Evolutionary conservation across 2,797 vertebrate species (phyloP).

Genomic region (Nannoperca obscura): DNA sequence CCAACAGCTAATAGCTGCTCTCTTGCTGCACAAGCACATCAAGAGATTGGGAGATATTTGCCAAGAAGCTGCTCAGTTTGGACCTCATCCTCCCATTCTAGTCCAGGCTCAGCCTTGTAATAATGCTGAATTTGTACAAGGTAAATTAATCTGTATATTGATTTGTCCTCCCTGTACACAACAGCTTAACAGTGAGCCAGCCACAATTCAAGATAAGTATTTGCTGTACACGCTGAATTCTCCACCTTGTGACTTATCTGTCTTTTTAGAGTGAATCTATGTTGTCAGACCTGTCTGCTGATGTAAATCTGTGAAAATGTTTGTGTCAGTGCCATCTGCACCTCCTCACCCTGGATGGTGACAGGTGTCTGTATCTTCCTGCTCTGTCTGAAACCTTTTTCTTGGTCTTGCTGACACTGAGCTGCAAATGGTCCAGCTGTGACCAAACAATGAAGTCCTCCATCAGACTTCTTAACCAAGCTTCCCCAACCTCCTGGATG

Average conservation of each 20-base stretch:
- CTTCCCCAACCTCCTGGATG: background rate
- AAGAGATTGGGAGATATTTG: constrained; percentile 40
- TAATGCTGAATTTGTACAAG: background rate
- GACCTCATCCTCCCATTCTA: background rate
- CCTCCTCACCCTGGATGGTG: constrained; percentile 19
- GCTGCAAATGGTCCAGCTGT: constrained; percentile 2
- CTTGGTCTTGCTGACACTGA: too few species aligned
- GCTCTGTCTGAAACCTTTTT: constrained; percentile 15
- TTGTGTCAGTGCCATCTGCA: constrained; percentile 11
- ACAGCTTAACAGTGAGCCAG: background rate
- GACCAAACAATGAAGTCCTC: constrained; percentile 15
- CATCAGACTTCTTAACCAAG: background rate
- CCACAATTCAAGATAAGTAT: background rate
- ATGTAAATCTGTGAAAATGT: constrained; percentile 1
- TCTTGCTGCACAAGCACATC: constrained; percentile 28
- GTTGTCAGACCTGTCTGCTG: constrained; percentile 11
- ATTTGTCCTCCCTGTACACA: background rate
- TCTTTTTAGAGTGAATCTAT: background rate
- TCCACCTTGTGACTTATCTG: background rate
- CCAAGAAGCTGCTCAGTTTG: constrained; percentile 31
- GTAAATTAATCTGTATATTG: background rate
- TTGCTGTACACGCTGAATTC: background rate
- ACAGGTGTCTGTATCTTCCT: constrained; percentile 30
- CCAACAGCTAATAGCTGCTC: constrained; percentile 30
- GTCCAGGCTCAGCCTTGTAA: background rate